Evolutionary conservation across 2,888 invertebrate genomes (phyloP), one percentile per base, ranked within the genome.

Genomic region (Pasiphila rectangulata): DNA sequence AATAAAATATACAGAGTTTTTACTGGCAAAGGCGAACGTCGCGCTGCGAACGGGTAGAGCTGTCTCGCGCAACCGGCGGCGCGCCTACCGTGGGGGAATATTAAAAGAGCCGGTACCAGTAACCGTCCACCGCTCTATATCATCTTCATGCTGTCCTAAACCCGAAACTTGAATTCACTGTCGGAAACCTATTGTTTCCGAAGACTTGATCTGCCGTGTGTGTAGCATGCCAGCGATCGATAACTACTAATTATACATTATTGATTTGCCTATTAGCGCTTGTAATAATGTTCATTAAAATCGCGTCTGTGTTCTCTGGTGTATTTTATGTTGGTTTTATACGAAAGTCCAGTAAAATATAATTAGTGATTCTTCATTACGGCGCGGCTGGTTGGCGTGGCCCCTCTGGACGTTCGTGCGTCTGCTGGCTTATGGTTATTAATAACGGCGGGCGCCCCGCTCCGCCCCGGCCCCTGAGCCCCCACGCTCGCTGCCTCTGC

Each of bases 351-450:
- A 81, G 85, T 86, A 86, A 86, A 88, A 87, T 86, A 86, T 86
- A 87, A 87, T 88, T 87, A 88, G 87, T 82, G 87, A 87, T 86
- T 88, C 85, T 84, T 88, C 86, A 88, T 88, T 88, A 88, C 79
- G 69, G 83, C 78, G 79, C 80, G 79, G 50, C 50, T 45, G 41
- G 79, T 78, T 74, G 63, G 75, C 74, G 63, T 72, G 87, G 85
- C 87, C 87, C 85, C 87, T 87, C 87, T 87, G 87, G 86, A 86
- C 86, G 85, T 86, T 86, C 87, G 85, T 88, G 86, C 87, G 86
- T 88, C 87, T 86, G 83, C 83, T 75, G 84, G 87, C 88, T 87
- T 88, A 88, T 88, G 87, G 88, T 88, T 87, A 88, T 88, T 88
- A 88, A 88, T 88, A 88, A 86, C 87, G 77, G 80, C 75, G 75